Percentiles rank a stretch among this genome's conserved stretches.
These are phyloP conservation scores for Sebastes matsubarae DNA, from an alignment of 2,797 vertebrate genomes.

Conservation along the genomic window DNA sequence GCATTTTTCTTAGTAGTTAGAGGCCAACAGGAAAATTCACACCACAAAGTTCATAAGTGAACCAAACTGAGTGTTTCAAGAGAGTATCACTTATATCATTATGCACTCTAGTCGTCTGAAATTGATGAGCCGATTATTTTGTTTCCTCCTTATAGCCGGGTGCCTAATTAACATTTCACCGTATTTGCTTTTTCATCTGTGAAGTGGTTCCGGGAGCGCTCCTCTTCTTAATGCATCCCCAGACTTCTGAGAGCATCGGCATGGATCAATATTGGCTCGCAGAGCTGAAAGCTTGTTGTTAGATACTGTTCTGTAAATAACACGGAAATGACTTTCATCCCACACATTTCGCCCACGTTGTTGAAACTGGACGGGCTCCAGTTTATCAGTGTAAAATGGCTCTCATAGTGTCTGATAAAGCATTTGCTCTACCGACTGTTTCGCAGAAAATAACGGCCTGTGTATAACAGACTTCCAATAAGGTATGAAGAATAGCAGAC, in stretches of 20 bases:
- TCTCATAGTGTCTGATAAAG: not conserved
- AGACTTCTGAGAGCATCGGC: conserved; percentile 33
- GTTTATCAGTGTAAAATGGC: not conserved
- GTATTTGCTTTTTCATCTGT: not conserved
- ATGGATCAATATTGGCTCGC: conserved; percentile 49
- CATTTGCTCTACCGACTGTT: not conserved
- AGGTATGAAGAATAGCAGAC: not conserved
- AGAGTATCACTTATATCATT: not conserved
- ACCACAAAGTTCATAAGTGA: not conserved
- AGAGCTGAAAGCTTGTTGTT: conserved; percentile 40
- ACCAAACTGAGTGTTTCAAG: not conserved
- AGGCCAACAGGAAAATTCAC: not conserved
- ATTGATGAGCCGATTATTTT: not conserved
- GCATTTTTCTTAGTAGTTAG: not conserved
- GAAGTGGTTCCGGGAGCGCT: conserved; percentile 19
- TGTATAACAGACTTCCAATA: not conserved
- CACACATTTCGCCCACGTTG: not conserved
- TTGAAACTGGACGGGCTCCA: not conserved
- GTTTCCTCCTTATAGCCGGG: not conserved
- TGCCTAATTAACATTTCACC: conserved; percentile 11
- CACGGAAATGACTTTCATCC: conserved; percentile 18
- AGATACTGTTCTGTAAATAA: conserved; percentile 6
- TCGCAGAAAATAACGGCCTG: not conserved
- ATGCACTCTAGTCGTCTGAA: conserved; percentile 3
- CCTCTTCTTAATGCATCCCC: conserved; percentile 53